phyloP scores from a whole-genome alignment of 2,797 vertebrate species.

The Bucorvus abyssinicus region DNA sequence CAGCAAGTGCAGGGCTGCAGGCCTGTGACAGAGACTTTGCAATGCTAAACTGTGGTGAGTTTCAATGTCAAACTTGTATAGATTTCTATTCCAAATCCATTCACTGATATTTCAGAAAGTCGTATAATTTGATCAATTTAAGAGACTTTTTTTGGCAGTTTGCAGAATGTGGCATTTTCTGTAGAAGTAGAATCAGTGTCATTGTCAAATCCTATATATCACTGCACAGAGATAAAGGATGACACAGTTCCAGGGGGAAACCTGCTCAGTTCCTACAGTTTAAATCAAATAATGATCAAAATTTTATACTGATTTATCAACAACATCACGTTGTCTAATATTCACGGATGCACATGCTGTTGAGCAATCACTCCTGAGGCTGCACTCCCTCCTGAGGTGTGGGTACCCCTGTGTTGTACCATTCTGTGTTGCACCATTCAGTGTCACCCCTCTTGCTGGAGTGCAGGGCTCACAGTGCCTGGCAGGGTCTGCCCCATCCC shows the following conservation, averaged over 20 bases:
- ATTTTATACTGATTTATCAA: neutral
- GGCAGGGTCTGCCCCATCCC: neutral
- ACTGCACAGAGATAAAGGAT: neutral
- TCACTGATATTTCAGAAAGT: neutral
- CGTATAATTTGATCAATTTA: neutral
- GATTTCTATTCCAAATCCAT: neutral
- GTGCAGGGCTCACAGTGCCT: fast-evolving
- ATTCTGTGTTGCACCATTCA: neutral
- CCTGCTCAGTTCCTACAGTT: neutral
- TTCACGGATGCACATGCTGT: neutral
- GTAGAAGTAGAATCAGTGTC: neutral
- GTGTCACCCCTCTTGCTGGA: fast-evolving
- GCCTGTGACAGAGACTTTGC: neutral
- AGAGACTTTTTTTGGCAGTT: neutral
- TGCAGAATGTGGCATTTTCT: neutral
- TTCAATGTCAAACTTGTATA: neutral
- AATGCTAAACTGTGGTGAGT: neutral
- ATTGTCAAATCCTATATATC: neutral
- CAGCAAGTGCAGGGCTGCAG: neutral
- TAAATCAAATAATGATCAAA: neutral
- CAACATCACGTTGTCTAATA: neutral
- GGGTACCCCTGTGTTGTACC: neutral
- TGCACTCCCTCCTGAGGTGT: fast-evolving
- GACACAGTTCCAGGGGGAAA: neutral
- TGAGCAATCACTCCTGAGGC: neutral